Evolutionary conservation across 2,113 vertebrate species (phyloP).

Genomic region (Polyodon spathula): DNA sequence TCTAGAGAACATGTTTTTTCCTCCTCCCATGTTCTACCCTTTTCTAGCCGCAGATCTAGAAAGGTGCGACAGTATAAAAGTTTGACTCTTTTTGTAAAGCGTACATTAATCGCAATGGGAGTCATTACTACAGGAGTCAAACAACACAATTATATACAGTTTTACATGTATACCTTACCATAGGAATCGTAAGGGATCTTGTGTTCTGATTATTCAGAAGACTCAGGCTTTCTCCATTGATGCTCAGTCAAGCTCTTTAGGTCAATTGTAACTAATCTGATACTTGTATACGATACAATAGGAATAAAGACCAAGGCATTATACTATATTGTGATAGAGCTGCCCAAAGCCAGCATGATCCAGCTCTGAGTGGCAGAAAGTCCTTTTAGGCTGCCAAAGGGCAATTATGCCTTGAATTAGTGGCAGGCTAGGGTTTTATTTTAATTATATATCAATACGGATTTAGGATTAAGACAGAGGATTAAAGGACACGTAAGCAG

Average conservation of each 20-base stretch:
- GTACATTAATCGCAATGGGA: too few species aligned
- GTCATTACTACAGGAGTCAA: too few species aligned
- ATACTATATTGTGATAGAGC: constrained; percentile 10
- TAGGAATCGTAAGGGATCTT: too few species aligned
- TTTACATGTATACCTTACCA: too few species aligned
- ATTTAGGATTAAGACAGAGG: background rate
- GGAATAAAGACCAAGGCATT: constrained; percentile 14
- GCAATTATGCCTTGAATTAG: background rate
- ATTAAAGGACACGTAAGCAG: background rate
- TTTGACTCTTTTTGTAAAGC: too few species aligned
- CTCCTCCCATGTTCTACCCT: too few species aligned
- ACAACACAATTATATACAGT: too few species aligned
- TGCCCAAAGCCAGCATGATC: background rate
- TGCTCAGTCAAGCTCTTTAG: too few species aligned
- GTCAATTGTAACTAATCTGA: constrained; percentile 18
- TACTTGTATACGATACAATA: constrained; percentile 15
- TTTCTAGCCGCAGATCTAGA: too few species aligned
- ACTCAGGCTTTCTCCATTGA: constrained; percentile 5
- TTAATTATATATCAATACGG: background rate
- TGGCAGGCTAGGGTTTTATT: background rate
- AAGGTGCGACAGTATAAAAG: too few species aligned
- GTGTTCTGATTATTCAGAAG: constrained; percentile 8
- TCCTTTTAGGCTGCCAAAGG: constrained; percentile 1
- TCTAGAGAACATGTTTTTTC: too few species aligned
- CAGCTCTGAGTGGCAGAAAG: background rate